These are phyloP conservation scores for Furcifer pardalis DNA, from an alignment of 2,797 vertebrate species.

Conservation along the genomic window DNA sequence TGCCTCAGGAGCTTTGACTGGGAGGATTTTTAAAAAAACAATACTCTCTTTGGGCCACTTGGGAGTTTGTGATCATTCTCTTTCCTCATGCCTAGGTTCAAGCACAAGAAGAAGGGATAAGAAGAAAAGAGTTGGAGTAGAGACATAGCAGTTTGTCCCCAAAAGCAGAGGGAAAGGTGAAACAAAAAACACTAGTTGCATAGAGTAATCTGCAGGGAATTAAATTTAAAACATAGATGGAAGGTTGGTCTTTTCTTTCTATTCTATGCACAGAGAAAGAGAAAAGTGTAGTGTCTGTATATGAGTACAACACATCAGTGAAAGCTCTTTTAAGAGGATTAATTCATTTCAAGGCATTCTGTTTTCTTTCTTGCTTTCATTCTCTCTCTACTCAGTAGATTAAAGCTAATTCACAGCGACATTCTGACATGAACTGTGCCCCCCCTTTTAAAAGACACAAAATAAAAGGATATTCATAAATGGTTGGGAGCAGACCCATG, in stretches of 20 bases:
- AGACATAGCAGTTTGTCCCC: no score
- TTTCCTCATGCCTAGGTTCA: conserved; percentile 31
- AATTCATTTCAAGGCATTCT: conserved; percentile 10
- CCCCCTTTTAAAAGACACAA: not conserved
- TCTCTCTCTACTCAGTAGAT: not conserved
- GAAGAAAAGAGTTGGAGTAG: not conserved
- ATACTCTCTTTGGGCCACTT: not conserved
- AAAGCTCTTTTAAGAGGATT: conserved; percentile 13
- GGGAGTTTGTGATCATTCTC: conserved; percentile 32
- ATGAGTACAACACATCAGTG: not conserved
- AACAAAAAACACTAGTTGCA: not conserved
- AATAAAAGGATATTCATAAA: conserved; percentile 4
- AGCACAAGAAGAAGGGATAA: conserved; percentile 7
- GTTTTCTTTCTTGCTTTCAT: not conserved
- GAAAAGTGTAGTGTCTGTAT: not conserved
- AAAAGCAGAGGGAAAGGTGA: not conserved
- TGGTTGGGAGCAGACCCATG: not conserved
- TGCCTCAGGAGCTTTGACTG: accelerated
- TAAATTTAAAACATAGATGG: not conserved
- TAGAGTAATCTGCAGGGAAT: not conserved
- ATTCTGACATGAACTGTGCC: not conserved
- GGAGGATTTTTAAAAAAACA: conserved; percentile 10
- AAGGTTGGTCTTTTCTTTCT: not conserved
- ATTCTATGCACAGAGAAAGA: not conserved
- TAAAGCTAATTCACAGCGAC: conserved; percentile 22